Percentiles rank a stretch among this genome's conserved stretches.
Conservation (phyloP, 2,113 vertebrate genomes). For the Elephantulus edwardii region DNA sequence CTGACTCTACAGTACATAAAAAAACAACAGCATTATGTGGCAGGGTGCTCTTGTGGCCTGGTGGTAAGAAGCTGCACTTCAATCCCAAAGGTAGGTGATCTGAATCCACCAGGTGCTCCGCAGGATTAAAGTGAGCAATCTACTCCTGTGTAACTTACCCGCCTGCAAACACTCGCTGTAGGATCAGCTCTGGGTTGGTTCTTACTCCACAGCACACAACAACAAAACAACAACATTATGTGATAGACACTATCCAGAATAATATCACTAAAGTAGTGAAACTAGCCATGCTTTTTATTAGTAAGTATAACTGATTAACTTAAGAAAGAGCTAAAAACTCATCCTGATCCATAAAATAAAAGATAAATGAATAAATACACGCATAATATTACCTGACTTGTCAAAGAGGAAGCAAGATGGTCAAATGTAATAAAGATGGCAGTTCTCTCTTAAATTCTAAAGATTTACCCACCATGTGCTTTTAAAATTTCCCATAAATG, state of each 20-base stretch:
- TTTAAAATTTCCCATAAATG: not conserved
- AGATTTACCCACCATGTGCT: not conserved
- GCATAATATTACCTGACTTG: not conserved
- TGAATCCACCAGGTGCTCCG: too few relatives aligned
- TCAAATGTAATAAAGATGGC: not conserved
- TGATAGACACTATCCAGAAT: not conserved
- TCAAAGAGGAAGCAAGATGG: not conserved
- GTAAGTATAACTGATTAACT: not conserved
- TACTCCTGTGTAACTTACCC: too few relatives aligned
- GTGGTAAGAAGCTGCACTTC: too few relatives aligned
- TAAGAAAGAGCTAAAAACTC: not conserved
- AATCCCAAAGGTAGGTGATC: too few relatives aligned
- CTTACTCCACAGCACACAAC: too few relatives aligned
- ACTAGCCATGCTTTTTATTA: not conserved
- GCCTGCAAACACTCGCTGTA: too few relatives aligned
- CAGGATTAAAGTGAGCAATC: too few relatives aligned
- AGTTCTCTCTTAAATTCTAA: not conserved
- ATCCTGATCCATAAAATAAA: not conserved
- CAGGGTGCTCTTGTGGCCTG: too few relatives aligned
- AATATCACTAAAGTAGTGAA: not conserved
- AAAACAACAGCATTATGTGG: too few relatives aligned
- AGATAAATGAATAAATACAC: not conserved
- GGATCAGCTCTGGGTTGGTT: too few relatives aligned
- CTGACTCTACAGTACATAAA: too few relatives aligned
- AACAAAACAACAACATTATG: too few relatives aligned